These are phyloP conservation scores for Sycophila sp. DNA, from an alignment of 1,140 invertebrate genomes.

Conservation along the genomic window DNA sequence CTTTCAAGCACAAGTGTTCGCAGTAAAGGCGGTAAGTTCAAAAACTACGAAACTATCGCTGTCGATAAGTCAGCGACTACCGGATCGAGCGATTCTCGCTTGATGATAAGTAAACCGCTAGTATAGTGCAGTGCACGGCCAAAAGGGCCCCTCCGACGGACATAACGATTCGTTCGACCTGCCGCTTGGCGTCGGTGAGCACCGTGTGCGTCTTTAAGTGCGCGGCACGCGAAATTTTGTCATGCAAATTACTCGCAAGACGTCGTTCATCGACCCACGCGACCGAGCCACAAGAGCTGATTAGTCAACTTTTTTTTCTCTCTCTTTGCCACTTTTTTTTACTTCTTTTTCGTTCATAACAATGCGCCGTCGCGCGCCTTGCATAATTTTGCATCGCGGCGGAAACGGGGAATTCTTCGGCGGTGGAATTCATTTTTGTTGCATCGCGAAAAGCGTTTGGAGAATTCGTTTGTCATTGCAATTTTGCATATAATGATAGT, in stretches of 20 bases:
- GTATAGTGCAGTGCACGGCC: no score
- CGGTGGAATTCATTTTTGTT: conserved; percentile 14
- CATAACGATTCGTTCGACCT: conserved; percentile 10
- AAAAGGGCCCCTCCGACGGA: background rate
- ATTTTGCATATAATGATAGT: conserved; percentile 25
- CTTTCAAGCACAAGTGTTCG: no score
- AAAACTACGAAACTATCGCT: background rate
- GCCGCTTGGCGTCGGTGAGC: background rate
- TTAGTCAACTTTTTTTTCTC: conserved; percentile 19
- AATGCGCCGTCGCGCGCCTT: conserved; percentile 24
- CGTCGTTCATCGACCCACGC: conserved; percentile 9
- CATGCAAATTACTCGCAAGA: conserved; percentile 14
- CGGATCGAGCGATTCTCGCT: conserved; percentile 5
- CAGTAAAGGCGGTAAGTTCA: no score
- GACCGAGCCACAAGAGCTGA: conserved; percentile 8
- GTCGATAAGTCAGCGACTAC: background rate
- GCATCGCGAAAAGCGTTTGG: no score
- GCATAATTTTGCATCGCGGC: conserved; percentile 26
- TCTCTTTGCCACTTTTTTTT: background rate
- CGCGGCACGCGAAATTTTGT: conserved; percentile 20
- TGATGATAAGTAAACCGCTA: no score
- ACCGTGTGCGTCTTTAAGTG: background rate
- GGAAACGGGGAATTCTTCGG: conserved; percentile 32
- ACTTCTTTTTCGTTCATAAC: background rate
- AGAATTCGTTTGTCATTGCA: conserved; percentile 19